These are phyloP conservation scores for Mythimna impura DNA, from an alignment of 2,888 invertebrate genomes.

Conservation along the genomic window DNA sequence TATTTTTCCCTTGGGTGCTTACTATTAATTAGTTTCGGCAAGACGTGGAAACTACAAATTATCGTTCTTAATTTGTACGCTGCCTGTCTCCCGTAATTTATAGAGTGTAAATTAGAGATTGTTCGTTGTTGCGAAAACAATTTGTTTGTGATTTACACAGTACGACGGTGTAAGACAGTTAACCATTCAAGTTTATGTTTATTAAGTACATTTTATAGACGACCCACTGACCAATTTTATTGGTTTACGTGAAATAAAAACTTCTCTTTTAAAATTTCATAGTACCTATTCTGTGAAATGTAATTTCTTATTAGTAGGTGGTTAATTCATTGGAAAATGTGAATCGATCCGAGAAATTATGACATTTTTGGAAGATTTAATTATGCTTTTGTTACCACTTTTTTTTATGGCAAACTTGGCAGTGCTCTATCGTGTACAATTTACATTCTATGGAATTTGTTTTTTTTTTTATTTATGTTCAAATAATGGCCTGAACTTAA, in stretches of 20 bases:
- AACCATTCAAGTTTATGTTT: neutral
- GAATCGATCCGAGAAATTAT: neutral
- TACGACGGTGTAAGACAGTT: neutral
- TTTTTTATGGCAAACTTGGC: slow-evolving; percentile 3
- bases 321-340: neutral
- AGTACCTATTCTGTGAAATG: neutral
- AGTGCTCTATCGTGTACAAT: neutral
- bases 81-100: slow-evolving; percentile 25
- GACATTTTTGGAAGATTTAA: neutral
- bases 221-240: neutral
- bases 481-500: neutral
- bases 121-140: slow-evolving; percentile 1
- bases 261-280: neutral
- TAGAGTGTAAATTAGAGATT: slow-evolving; percentile 29
- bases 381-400: neutral
- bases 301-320: neutral
- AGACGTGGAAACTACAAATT: slow-evolving; percentile 49
- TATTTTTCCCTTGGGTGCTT: slow-evolving; percentile 54
- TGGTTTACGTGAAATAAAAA: neutral
- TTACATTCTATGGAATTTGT: neutral
- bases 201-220: neutral
- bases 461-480: neutral
- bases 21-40: slow-evolving; percentile 58
- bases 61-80: slow-evolving; percentile 33
- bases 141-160: slow-evolving; percentile 12